Conservation (phyloP, 1,140 invertebrate genomes). For the Nylanderia fulva region DNA sequence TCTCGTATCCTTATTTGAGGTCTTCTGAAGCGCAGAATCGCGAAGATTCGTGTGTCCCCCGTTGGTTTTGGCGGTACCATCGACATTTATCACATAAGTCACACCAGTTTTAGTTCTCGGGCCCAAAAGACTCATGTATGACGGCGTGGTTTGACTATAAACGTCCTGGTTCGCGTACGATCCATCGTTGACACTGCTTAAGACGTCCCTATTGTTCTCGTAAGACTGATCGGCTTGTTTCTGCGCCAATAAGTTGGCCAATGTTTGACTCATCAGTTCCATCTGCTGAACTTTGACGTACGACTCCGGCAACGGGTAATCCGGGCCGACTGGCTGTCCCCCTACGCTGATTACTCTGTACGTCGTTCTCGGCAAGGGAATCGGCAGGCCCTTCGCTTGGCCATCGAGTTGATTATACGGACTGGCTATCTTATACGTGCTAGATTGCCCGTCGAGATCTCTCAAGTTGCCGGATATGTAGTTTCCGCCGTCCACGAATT, state of each 20-base stretch:
- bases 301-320: constrained; percentile 69
- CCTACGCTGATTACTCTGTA: constrained; percentile 79
- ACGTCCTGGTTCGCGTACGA: constrained; percentile 36
- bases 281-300: constrained; percentile 78
- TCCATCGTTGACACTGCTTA: not conserved
- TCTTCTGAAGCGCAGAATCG: not conserved
- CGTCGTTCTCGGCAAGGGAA: constrained; percentile 71
- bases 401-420: constrained; percentile 75
- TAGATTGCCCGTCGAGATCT: constrained; percentile 80
- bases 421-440: constrained; percentile 74
- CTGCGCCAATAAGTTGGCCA: constrained; percentile 77
- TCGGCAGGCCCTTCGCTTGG: constrained; percentile 27
- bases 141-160: constrained; percentile 57
- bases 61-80: constrained; percentile 72
- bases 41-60: constrained; percentile 26
- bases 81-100: constrained; percentile 77
- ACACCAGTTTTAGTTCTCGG: constrained; percentile 77
- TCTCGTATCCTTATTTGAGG: constrained; percentile 63
- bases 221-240: constrained; percentile 70
- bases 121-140: constrained; percentile 63
- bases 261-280: constrained; percentile 78
- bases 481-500: constrained; percentile 80
- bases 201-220: constrained; percentile 49
- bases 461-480: constrained; percentile 77
- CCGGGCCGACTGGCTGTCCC: constrained; percentile 73